Conservation (phyloP, 2,113 vertebrate genomes). For the Calyptommatus sinebrachiatus region DNA sequence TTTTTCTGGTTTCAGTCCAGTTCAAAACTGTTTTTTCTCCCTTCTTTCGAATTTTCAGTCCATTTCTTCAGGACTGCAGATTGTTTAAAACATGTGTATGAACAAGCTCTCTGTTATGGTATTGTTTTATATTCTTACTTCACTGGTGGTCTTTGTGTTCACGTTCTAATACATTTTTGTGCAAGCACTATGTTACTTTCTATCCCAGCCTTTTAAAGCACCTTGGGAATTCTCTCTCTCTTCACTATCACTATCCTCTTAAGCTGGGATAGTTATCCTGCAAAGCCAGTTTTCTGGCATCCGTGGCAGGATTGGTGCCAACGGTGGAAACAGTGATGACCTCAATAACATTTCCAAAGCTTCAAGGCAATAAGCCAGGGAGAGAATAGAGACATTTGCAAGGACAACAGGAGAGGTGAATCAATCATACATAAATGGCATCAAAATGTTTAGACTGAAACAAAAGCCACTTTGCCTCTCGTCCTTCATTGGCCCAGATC, state of each 20-base stretch:
- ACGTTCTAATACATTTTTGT: too few relatives aligned
- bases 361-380: neutral
- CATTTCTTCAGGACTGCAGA: too few relatives aligned
- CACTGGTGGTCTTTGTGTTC: too few relatives aligned
- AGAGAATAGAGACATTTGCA: neutral
- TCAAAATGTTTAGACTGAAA: conserved; percentile 49
- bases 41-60: too few relatives aligned
- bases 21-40: too few relatives aligned
- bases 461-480: neutral
- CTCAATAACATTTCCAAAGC: neutral
- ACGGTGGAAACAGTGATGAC: neutral
- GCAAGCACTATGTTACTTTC: too few relatives aligned
- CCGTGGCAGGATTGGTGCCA: neutral
- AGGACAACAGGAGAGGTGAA: neutral
- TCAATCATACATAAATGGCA: conserved; percentile 44
- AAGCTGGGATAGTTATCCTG: neutral
- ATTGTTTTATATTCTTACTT: too few relatives aligned
- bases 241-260: neutral
- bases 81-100: too few relatives aligned
- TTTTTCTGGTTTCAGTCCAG: too few relatives aligned
- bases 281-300: neutral
- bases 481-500: neutral
- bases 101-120: too few relatives aligned
- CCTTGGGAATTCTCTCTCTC: too few relatives aligned
- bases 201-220: too few relatives aligned